Evolutionary conservation across 2,888 invertebrate genomes (phyloP), one percentile per base, ranked within the genome.

Genomic region (Monoplex corrugatus): DNA sequence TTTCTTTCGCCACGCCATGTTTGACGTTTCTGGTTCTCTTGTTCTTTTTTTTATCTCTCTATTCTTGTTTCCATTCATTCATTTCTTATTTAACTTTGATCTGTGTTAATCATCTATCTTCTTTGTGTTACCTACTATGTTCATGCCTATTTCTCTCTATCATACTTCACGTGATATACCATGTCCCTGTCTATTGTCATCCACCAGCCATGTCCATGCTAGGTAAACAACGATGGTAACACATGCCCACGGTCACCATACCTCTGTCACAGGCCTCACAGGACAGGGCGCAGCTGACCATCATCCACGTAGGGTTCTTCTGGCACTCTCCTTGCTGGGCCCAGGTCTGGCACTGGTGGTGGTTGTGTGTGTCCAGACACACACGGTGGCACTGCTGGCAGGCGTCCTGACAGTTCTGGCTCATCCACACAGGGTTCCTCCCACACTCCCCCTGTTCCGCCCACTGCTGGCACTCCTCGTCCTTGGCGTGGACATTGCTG

Each of bases 391-490:
- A 94, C 35, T 90, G 75, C 10, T 89, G 87, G 89, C 94, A 94
- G 2, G 93, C 91, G n/a, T 88, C 72, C 75, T 92, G 92, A 87
- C 94, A 94, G 68, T 93, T 89, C 19, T 89, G 89, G 13, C 92
- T 89, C 93, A 94, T 94, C 93, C 93, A 94, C 13, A 91, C 83
- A 0, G 93, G 93, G 85, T 94, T 94, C 44, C 82, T 88, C 16
- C 90, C 89, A 90, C 94, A 94, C 88, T 93, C 94, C 0, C 93
- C 93, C 8, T 57, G 10, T 32, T 90, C 88, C 35, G 92, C 93
- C 93, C 93, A 94, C 35, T 43, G 43, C 19, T 88, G 86, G 84
- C 94, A 94, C 57, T 91, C 63, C 1, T 89, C 91, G 43, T 92
- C 91, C 86, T 92, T 91, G 23, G 40, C 19, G 86, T 91, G 91